Evolutionary conservation across 1,140 invertebrate species (phyloP), one percentile per base, ranked within the genome.

Genomic region (Platyscapa corneri): DNA sequence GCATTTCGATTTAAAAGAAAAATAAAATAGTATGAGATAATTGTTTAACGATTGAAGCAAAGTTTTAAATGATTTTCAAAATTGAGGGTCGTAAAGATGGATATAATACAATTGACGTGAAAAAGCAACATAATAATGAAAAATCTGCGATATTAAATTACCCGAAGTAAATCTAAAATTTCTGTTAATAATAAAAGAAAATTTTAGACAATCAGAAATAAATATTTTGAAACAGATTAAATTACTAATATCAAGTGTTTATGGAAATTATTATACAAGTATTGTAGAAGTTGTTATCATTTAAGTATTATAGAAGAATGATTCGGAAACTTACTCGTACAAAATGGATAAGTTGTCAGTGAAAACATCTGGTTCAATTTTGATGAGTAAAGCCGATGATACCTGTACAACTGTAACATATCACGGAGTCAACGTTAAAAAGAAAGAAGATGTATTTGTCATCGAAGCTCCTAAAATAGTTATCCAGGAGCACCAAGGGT

Each of bases 401-500:
- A 49, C 30, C 34, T 20, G 39, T 46, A 84, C 27, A 18, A 49
- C 56, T 23, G 72, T 81, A 16, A 12, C 79, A 7, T 85, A 87
- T 83, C 77, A 70, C 12, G 86, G 56, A 0, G 82, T 72, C 7
- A 49, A 16, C 8, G 37, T 75, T 39, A 86, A 78, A 8, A 85
- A 77, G 30, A 70, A 75, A 49, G 87, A 86, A 27, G 56, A 82
- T 6, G 39, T 82, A 23, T 83, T 87, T 30, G 70, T 88, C 49
- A 53, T 84, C 8, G 76, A 84, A 18, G 39, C 84, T 1, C 80
- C 87, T 27, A 86, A 78, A 34, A 53, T 88, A 60, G 64, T 87
- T 32, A 60, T 84, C 30, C 39, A 56, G 2, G 82, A 67, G 0
- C 39, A 49, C 79, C 34, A 77, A 60, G 86, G 89, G 89, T 90